Percentiles rank a stretch among this genome's conserved stretches.
Evolutionary conservation across 2,888 invertebrate species (phyloP).

Genomic region (Cephus rjabovi): DNA sequence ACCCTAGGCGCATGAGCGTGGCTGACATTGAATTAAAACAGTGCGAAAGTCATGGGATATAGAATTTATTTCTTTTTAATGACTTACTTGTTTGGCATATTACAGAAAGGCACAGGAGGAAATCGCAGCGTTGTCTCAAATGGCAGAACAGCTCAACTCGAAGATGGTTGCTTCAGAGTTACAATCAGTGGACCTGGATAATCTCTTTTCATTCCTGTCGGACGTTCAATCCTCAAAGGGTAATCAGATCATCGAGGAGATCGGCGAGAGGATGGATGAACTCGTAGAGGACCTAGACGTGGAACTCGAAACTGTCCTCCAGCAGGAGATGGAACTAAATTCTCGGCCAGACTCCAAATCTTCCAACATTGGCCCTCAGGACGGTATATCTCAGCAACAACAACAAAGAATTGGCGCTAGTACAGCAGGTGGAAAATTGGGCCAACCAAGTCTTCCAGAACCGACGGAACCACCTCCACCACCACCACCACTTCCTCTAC

Average conservation of each 20-base stretch:
- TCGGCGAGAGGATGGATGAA: constrained; percentile 86
- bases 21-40: neutral
- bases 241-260: constrained; percentile 81
- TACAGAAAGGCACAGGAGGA: constrained; percentile 76
- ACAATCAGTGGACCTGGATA: constrained; percentile 88
- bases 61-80: too few relatives aligned
- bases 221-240: constrained; percentile 76
- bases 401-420: constrained; percentile 40
- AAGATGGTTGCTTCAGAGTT: constrained; percentile 69
- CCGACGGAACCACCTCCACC: constrained; percentile 83
- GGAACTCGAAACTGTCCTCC: constrained; percentile 77
- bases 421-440: constrained; percentile 57
- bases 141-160: constrained; percentile 79
- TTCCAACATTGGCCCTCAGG: constrained; percentile 42
- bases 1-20: too few relatives aligned
- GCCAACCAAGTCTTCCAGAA: constrained; percentile 78
- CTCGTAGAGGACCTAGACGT: constrained; percentile 85
- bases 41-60: neutral
- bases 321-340: constrained; percentile 70
- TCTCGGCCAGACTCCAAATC: constrained; percentile 42
- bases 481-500: constrained; percentile 71
- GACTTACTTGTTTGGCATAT: constrained; percentile 30
- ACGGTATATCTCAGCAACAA: constrained; percentile 36
- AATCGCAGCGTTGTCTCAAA: constrained; percentile 77
- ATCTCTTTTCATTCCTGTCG: constrained; percentile 89